These are phyloP conservation scores for Poecilia wingei DNA, from an alignment of 2,797 vertebrate genomes.

Conservation along the genomic window DNA sequence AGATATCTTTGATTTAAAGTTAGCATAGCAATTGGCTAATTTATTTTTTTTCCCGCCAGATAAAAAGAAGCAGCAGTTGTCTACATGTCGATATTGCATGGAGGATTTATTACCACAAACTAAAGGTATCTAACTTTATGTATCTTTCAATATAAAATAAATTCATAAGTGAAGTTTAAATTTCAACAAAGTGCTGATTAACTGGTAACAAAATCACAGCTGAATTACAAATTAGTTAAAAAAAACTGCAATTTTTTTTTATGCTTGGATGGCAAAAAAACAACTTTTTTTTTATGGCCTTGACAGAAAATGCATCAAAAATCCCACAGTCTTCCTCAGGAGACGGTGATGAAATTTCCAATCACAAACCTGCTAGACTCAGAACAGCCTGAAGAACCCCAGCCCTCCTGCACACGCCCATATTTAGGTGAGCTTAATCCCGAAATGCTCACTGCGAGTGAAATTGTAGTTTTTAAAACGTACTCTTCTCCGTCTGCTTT, in stretches of 20 bases:
- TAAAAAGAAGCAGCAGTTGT: slow-evolving; percentile 46
- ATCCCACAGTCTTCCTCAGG: neutral
- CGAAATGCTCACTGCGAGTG: neutral
- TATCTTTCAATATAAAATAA: neutral
- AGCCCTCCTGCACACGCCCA: neutral
- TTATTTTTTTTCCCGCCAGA: slow-evolving; percentile 45
- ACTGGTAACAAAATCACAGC: neutral
- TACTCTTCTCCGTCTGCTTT: slow-evolving; percentile 3
- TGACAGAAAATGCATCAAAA: slow-evolving; percentile 49
- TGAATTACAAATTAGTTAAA: neutral
- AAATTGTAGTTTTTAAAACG: neutral
- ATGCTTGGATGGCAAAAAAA: neutral
- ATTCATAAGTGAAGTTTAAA: neutral
- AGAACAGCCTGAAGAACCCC: slow-evolving; percentile 8
- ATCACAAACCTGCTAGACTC: neutral
- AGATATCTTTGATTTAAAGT: neutral
- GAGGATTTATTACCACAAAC: slow-evolving; percentile 63
- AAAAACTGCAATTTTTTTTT: neutral
- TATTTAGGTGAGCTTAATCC: slow-evolving; percentile 37
- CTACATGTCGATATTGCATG: slow-evolving; percentile 70
- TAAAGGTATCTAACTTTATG: slow-evolving; percentile 44
- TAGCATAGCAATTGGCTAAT: neutral
- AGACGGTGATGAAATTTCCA: slow-evolving; percentile 7
- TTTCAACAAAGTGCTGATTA: neutral
- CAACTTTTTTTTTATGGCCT: neutral